Evolutionary conservation across 2,888 invertebrate species (phyloP).

Genomic region (Adelognathus sp.): DNA sequence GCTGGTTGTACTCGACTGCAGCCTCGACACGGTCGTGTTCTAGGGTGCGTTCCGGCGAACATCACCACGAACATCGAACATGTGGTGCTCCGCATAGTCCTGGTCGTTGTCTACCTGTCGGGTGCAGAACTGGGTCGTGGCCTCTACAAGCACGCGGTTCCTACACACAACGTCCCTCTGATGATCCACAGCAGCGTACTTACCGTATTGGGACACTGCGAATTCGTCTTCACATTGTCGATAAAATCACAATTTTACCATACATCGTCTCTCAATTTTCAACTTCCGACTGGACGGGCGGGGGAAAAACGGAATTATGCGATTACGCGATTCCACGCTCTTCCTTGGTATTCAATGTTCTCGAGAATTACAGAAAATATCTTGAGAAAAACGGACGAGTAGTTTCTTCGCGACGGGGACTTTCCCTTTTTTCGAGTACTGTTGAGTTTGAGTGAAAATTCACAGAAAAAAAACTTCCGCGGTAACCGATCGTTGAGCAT

Average conservation of each 20-base stretch:
- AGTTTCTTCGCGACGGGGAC: no score
- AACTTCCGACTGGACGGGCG: no score
- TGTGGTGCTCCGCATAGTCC: constrained; percentile 67
- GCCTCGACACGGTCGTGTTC: constrained; percentile 63
- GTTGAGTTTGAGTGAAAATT: no score
- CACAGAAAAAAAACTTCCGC: no score
- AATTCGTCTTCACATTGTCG: constrained; percentile 56
- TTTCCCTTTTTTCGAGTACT: no score
- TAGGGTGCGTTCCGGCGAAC: constrained; percentile 73
- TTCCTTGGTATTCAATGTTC: no score
- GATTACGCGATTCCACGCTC: no score
- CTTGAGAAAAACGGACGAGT: no score
- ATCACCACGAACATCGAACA: constrained; percentile 71
- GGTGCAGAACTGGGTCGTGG: constrained; percentile 67
- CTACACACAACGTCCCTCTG: constrained; percentile 69
- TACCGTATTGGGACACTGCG: constrained; percentile 63
- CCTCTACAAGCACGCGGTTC: constrained; percentile 69
- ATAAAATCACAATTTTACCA: constrained; percentile 55
- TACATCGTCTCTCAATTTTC: constrained; percentile 70
- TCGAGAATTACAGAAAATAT: no score
- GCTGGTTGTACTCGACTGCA: constrained; percentile 39
- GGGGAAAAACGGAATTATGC: no score
- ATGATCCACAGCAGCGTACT: constrained; percentile 66
- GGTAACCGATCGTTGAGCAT: no score
- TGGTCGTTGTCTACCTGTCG: constrained; percentile 68